Percentiles rank a stretch among this genome's conserved stretches.
Conservation (phyloP, 2,113 vertebrate species). For the Mellivora capensis region DNA sequence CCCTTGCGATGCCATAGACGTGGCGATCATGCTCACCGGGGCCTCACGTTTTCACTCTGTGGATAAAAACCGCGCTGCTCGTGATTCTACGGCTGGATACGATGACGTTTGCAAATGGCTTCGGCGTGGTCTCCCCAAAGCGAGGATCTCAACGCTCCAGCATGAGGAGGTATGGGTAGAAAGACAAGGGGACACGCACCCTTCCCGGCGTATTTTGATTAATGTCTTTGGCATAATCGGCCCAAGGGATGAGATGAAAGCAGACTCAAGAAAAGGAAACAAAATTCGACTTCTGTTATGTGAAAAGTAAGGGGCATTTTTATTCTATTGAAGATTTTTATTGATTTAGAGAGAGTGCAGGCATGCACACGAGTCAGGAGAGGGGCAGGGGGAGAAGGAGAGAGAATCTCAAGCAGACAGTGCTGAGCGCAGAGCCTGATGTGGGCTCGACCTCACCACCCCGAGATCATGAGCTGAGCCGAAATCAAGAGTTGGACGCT, state of each 20-base stretch:
- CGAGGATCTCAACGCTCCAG: neutral
- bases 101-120: neutral
- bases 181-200: neutral
- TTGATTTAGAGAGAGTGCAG: neutral
- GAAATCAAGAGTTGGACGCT: rapidly evolving
- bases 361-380: neutral
- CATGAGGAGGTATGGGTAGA: rapidly evolving
- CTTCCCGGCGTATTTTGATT: neutral
- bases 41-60: rapidly evolving
- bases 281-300: neutral
- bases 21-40: neutral
- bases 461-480: neutral
- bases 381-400: neutral
- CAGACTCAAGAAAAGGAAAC: neutral
- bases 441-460: neutral
- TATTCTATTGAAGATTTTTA: neutral
- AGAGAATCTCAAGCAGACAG: neutral
- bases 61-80: rapidly evolving
- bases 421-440: neutral
- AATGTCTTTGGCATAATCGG: neutral
- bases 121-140: neutral
- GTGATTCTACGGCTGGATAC: neutral
- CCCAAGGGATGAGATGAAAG: neutral
- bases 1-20: rapidly evolving
- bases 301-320: neutral